phyloP scores from a whole-genome alignment of 2,888 invertebrate genomes.

The Cantharis rustica region DNA sequence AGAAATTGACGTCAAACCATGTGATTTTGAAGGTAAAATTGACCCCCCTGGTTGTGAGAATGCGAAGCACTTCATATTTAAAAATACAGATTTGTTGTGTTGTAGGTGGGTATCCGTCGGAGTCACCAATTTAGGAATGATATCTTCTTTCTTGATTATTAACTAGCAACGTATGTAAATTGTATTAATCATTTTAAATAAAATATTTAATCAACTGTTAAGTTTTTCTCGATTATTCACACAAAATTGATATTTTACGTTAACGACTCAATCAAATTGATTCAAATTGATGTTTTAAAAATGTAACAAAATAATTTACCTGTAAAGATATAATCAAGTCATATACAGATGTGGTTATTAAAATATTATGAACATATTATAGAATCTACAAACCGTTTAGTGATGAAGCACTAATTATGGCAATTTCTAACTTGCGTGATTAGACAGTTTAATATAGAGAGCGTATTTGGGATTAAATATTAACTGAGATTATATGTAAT shows the following conservation, averaged over 20 bases:
- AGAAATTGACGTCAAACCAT: too few species aligned
- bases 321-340: not conserved
- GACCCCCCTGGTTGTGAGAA: too few species aligned
- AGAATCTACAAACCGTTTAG: slow-evolving; percentile 2
- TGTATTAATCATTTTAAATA: not conserved
- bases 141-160: too few species aligned
- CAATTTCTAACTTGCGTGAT: slow-evolving; percentile 41
- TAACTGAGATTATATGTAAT: slow-evolving; percentile 38
- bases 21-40: too few species aligned
- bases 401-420: slow-evolving; percentile 19
- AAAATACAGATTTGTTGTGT: too few species aligned
- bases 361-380: not conserved
- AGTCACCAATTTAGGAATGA: not conserved
- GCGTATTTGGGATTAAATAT: slow-evolving; percentile 43
- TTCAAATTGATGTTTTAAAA: not conserved
- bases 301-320: not conserved
- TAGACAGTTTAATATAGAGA: slow-evolving; percentile 47
- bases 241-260: not conserved
- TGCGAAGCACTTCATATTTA: too few species aligned
- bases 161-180: too few species aligned
- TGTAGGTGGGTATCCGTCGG: too few species aligned
- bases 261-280: not conserved
- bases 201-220: not conserved
- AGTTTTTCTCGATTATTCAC: not conserved
- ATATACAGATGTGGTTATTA: not conserved